phyloP scores from a whole-genome alignment of 2,888 invertebrate genomes.

The Atherix ibis region DNA sequence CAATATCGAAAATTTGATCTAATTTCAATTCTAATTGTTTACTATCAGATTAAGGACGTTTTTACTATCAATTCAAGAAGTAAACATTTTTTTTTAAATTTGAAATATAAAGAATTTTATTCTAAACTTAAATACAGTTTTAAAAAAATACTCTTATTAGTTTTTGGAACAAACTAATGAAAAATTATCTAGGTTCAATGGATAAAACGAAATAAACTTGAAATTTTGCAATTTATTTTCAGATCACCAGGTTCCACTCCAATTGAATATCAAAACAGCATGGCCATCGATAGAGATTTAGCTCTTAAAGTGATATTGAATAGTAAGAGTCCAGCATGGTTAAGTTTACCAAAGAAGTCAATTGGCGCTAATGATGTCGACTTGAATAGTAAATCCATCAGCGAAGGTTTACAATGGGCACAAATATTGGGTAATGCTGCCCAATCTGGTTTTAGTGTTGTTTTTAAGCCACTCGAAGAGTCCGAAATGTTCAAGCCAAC shows the following conservation, averaged over 20 bases:
- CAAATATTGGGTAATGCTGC: constrained; percentile 59
- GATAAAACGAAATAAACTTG: too few relatives aligned
- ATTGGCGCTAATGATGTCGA: constrained; percentile 4
- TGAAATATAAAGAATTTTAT: too few relatives aligned
- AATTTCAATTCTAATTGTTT: neutral
- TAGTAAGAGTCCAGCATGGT: constrained; percentile 25
- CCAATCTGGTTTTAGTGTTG: constrained; percentile 49
- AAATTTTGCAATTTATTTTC: too few relatives aligned
- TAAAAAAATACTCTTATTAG: too few relatives aligned
- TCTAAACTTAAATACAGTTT: too few relatives aligned
- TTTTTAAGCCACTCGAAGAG: constrained; percentile 49
- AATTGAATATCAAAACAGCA: constrained; percentile 14
- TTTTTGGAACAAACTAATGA: too few relatives aligned
- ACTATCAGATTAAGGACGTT: constrained; percentile 16
- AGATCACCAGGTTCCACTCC: constrained; percentile 4
- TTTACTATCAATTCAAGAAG: too few relatives aligned
- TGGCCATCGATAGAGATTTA: constrained; percentile 23
- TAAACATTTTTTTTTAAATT: too few relatives aligned
- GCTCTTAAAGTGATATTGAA: constrained; percentile 20
- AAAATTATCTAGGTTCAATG: too few relatives aligned
- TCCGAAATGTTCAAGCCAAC: constrained; percentile 46
- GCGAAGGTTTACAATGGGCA: constrained; percentile 55
- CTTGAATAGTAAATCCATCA: constrained; percentile 19
- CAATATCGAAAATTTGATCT: neutral
- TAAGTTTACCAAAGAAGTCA: constrained; percentile 18